phyloP scores from a whole-genome alignment of 2,888 invertebrate species.

The Anthrax anthrax region DNA sequence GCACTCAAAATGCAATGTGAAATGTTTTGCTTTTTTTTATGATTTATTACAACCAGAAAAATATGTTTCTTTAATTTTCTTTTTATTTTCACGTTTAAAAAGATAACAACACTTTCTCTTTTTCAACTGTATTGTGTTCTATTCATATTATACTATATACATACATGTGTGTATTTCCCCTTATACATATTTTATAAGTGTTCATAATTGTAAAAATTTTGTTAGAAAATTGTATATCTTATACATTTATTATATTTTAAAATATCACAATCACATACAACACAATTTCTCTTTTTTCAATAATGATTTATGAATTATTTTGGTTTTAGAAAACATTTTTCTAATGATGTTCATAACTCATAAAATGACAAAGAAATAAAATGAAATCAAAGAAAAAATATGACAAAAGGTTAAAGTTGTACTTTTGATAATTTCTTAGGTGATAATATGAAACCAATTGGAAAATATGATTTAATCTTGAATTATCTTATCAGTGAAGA shows the following conservation, averaged over 20 bases:
- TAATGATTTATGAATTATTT: slow-evolving; percentile 14
- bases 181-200: no score
- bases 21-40: no score
- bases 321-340: slow-evolving; percentile 8
- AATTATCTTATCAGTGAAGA: no score
- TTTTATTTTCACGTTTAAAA: slow-evolving; percentile 1
- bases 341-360: not conserved
- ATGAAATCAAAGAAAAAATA: not conserved
- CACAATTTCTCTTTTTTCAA: not conserved
- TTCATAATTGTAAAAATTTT: slow-evolving; percentile 3
- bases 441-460: not conserved
- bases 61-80: not conserved
- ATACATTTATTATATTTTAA: no score
- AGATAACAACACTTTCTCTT: slow-evolving; percentile 4
- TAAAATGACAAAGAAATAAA: not conserved
- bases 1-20: slow-evolving; percentile 5
- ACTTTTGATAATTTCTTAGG: not conserved
- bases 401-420: not conserved
- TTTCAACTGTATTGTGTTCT: no score
- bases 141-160: no score
- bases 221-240: not conserved
- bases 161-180: slow-evolving; percentile 1
- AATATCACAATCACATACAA: no score
- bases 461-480: not conserved
- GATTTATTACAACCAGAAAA: slow-evolving; percentile 5